Evolutionary conservation across 2,797 vertebrate species (phyloP).

Genomic region (Oreochromis grahami): DNA sequence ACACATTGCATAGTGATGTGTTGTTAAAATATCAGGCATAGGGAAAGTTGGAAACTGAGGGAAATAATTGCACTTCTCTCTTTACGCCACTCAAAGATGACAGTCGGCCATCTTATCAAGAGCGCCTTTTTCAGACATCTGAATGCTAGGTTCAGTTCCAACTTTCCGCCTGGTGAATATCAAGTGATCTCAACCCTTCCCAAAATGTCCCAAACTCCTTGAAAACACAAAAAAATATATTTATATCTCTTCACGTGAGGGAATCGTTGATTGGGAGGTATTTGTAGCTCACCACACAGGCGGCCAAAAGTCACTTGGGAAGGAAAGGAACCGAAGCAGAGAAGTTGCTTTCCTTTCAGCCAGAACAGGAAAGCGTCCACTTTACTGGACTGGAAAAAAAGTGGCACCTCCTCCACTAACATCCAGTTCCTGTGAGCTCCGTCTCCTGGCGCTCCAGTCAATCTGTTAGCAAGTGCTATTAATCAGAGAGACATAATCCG

Average conservation of each 20-base stretch:
- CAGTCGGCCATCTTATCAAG: constrained; percentile 25
- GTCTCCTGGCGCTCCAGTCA: constrained; percentile 36
- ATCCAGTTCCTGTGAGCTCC: constrained; percentile 49
- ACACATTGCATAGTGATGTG: constrained; percentile 30
- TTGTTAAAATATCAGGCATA: constrained; percentile 21
- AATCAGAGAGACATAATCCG: constrained; percentile 60
- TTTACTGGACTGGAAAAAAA: constrained; percentile 20
- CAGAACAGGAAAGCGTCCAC: constrained; percentile 39
- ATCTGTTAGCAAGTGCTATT: constrained; percentile 38
- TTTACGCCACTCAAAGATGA: constrained; percentile 41
- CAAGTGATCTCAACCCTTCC: constrained; percentile 37
- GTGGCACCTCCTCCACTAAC: constrained; percentile 31
- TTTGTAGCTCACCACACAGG: constrained; percentile 10
- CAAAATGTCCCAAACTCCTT: constrained; percentile 35
- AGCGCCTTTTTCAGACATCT: constrained; percentile 5
- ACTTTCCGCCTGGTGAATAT: constrained; percentile 32
- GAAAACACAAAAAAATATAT: constrained; percentile 25
- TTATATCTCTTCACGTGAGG: constrained; percentile 14
- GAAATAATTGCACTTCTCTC: constrained; percentile 50
- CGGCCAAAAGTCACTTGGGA: constrained; percentile 51
- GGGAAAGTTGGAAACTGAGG: constrained; percentile 7
- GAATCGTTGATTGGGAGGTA: constrained; percentile 46
- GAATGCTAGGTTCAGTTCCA: constrained; percentile 4
- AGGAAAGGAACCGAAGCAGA: constrained; percentile 50
- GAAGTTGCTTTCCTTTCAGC: constrained; percentile 32